A percentile compares a stretch with the other conserved stretches of the same genome.
These are phyloP conservation scores for Melanostigma gelatinosum DNA, from an alignment of 2,113 vertebrate species.

Conservation along the genomic window DNA sequence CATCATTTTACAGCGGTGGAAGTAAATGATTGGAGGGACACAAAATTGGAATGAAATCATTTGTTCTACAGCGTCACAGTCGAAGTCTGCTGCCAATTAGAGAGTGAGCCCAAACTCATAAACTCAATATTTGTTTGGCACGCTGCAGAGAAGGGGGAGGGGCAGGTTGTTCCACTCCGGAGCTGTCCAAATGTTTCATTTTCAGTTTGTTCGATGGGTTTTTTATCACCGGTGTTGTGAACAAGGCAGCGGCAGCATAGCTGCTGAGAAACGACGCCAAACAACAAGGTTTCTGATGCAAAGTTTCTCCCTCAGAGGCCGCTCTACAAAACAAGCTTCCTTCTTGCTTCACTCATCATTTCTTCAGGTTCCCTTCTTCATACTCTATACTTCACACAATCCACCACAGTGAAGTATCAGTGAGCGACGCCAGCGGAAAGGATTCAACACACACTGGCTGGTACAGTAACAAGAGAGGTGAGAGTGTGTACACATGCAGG, in stretches of 20 bases:
- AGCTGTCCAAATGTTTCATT: constrained; percentile 59
- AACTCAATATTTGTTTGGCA: constrained; percentile 63
- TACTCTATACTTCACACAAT: neutral
- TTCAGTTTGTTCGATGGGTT: constrained; percentile 49
- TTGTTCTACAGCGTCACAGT: constrained; percentile 53
- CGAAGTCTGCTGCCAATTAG: constrained; percentile 69
- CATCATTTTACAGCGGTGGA: constrained; percentile 39
- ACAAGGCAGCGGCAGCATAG: neutral
- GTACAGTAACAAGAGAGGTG: constrained; percentile 54
- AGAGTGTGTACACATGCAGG: constrained; percentile 44
- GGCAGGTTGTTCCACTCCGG: constrained; percentile 28
- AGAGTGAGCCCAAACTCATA: constrained; percentile 70
- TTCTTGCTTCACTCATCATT: neutral
- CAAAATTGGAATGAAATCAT: constrained; percentile 64
- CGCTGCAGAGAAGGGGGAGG: constrained; percentile 3
- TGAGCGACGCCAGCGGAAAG: neutral
- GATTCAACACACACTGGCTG: neutral
- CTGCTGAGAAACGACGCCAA: constrained; percentile 7
- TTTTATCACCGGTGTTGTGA: constrained; percentile 25
- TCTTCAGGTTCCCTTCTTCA: neutral
- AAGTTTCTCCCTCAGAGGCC: neutral
- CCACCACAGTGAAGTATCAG: neutral
- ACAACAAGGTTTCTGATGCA: neutral
- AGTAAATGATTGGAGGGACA: constrained; percentile 52
- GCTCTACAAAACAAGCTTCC: neutral